These are phyloP conservation scores for Mus pahari DNA, from an alignment of 2,113 vertebrate species.

Conservation along the genomic window DNA sequence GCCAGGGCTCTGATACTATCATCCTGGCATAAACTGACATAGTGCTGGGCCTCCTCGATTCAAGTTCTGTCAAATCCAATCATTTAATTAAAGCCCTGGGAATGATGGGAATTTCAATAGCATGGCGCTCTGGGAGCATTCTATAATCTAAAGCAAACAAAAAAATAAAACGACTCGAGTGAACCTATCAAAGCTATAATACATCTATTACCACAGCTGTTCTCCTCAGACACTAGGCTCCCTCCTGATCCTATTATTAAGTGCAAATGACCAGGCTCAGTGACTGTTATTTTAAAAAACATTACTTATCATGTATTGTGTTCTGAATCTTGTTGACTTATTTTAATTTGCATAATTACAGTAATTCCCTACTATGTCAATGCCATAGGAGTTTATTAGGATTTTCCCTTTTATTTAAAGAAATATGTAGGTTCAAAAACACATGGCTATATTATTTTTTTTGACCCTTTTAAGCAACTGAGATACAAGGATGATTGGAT, in stretches of 20 bases:
- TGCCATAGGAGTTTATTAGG: slow-evolving; percentile 79
- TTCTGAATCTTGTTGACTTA: slow-evolving; percentile 85
- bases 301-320: slow-evolving; percentile 86
- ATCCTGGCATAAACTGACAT: slow-evolving; percentile 73
- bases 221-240: slow-evolving; percentile 81
- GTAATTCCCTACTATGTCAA: slow-evolving; percentile 84
- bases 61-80: slow-evolving; percentile 79
- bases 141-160: slow-evolving; percentile 84
- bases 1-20: slow-evolving; percentile 72
- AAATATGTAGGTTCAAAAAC: slow-evolving; percentile 71
- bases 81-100: slow-evolving; percentile 85
- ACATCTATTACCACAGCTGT: slow-evolving; percentile 86
- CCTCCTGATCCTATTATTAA: slow-evolving; percentile 86
- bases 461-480: slow-evolving; percentile 57
- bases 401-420: slow-evolving; percentile 80
- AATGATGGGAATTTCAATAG: slow-evolving; percentile 86
- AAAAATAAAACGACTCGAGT: slow-evolving; percentile 81
- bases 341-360: slow-evolving; percentile 88
- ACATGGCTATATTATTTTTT: slow-evolving; percentile 61
- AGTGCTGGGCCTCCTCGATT: slow-evolving; percentile 75
- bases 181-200: slow-evolving; percentile 84
- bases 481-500: slow-evolving; percentile 10
- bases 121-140: slow-evolving; percentile 74
- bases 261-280: slow-evolving; percentile 87
- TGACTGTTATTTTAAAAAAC: slow-evolving; percentile 87